phyloP scores from a whole-genome alignment of 2,888 invertebrate species.

The Herminia tarsipennalis region DNA sequence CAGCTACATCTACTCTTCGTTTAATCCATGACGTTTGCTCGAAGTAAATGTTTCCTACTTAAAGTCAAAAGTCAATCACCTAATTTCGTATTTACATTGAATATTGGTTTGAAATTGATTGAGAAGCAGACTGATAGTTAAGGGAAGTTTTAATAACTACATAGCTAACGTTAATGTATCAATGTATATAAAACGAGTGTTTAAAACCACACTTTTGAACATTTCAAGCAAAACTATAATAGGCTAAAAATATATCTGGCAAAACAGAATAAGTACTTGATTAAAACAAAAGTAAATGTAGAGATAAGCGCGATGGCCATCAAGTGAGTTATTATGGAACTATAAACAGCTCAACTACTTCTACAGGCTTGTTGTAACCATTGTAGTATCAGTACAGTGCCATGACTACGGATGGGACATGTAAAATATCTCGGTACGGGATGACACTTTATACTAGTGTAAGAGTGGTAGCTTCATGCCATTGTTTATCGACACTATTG shows the following conservation, averaged over 20 bases:
- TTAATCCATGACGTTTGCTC: too few relatives aligned
- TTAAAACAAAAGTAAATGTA: constrained; percentile 32
- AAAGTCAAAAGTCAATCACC: too few relatives aligned
- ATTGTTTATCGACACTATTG: neutral
- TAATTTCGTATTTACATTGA: too few relatives aligned
- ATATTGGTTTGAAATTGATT: too few relatives aligned
- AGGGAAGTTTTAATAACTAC: too few relatives aligned
- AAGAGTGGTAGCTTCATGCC: neutral
- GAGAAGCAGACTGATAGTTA: too few relatives aligned
- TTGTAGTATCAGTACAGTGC: constrained; percentile 16
- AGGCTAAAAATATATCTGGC: constrained; percentile 3
- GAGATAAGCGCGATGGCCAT: constrained; percentile 31
- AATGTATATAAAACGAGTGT: too few relatives aligned
- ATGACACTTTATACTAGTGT: neutral
- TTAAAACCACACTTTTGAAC: too few relatives aligned
- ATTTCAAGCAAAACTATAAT: neutral
- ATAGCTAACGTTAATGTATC: too few relatives aligned
- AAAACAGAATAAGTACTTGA: constrained; percentile 18
- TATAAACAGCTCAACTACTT: constrained; percentile 39
- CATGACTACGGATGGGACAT: constrained; percentile 19
- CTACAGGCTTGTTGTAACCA: constrained; percentile 14
- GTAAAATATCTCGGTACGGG: neutral
- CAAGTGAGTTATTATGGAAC: constrained; percentile 40
- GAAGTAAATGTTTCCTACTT: too few relatives aligned
- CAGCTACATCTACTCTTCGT: too few relatives aligned